phyloP scores from a whole-genome alignment of 2,888 invertebrate species.

The Diplolepis rosae region DNA sequence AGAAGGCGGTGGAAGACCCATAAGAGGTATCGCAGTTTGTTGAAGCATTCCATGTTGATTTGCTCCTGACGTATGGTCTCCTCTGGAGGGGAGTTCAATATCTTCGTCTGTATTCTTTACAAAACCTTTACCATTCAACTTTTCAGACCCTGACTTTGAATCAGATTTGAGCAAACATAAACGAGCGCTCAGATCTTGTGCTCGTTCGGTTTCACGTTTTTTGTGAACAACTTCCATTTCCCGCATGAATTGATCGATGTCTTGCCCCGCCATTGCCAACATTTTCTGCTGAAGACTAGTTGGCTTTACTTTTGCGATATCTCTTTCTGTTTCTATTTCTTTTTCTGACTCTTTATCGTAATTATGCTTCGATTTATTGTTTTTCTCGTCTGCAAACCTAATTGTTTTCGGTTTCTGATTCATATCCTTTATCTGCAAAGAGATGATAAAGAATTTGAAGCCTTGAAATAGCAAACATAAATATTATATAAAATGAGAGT shows the following conservation, averaged over 20 bases:
- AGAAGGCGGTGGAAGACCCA: conserved; percentile 76
- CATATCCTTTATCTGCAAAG: conserved; percentile 69
- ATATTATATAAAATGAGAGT: conserved; percentile 16
- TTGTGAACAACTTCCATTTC: conserved; percentile 92
- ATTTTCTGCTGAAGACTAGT: conserved; percentile 89
- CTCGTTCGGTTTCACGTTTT: conserved; percentile 82
- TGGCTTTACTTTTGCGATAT: conserved; percentile 76
- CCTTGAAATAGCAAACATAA: not conserved
- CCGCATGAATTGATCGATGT: conserved; percentile 93
- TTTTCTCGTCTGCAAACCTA: conserved; percentile 78
- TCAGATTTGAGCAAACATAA: conserved; percentile 68
- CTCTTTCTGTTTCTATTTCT: conserved; percentile 71
- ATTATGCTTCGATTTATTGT: conserved; percentile 76
- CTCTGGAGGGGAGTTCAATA: conserved; percentile 59
- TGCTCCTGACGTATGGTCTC: conserved; percentile 47
- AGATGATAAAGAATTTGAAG: conserved; percentile 3
- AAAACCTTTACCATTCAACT: conserved; percentile 51
- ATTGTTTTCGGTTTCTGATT: conserved; percentile 75
- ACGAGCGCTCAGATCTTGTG: conserved; percentile 78
- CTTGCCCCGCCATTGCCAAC: conserved; percentile 92
- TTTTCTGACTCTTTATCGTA: conserved; percentile 72
- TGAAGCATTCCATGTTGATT: conserved; percentile 54
- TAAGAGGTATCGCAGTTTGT: conserved; percentile 69
- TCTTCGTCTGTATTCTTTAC: conserved; percentile 57
- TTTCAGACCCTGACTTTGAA: conserved; percentile 53